Conservation (phyloP, 2,888 invertebrate genomes). For the Timandra comae region DNA sequence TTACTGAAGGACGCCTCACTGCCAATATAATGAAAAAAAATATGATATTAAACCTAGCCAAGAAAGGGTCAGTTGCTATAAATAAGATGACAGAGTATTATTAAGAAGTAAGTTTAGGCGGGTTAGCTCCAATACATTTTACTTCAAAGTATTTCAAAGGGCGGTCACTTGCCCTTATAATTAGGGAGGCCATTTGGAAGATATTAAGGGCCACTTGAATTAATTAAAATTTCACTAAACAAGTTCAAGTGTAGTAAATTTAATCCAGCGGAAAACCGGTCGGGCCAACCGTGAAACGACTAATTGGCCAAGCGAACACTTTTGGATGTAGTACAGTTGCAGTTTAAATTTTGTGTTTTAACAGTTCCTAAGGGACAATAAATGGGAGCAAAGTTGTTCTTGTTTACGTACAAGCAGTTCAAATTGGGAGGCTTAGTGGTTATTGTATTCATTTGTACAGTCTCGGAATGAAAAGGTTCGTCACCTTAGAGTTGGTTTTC, state of each 20-base stretch:
- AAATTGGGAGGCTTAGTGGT: background rate
- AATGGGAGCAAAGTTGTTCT: background rate
- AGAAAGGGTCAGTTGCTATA: too few species aligned
- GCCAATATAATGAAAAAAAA: too few species aligned
- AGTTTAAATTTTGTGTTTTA: too few species aligned
- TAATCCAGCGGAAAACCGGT: constrained; percentile 14
- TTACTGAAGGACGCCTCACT: too few species aligned
- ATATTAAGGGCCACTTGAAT: constrained; percentile 39
- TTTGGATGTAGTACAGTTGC: too few species aligned
- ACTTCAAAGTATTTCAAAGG: constrained; percentile 14
- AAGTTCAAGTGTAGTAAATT: constrained; percentile 23
- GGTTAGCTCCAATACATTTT: too few species aligned
- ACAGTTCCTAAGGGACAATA: background rate
- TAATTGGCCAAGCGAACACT: constrained; percentile 9
- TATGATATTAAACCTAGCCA: too few species aligned
- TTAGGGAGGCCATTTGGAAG: constrained; percentile 27
- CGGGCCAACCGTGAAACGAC: constrained; percentile 5
- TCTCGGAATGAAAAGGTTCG: too few species aligned
- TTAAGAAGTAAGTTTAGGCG: too few species aligned
- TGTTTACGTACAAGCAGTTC: background rate
- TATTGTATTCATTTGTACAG: background rate
- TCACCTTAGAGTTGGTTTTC: too few species aligned
- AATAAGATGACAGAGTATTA: too few species aligned
- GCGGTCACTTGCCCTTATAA: constrained; percentile 21
- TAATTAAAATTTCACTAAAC: constrained; percentile 46